Evolutionary conservation across 2,888 invertebrate species (phyloP).

Genomic region (Hydriomena furcata): DNA sequence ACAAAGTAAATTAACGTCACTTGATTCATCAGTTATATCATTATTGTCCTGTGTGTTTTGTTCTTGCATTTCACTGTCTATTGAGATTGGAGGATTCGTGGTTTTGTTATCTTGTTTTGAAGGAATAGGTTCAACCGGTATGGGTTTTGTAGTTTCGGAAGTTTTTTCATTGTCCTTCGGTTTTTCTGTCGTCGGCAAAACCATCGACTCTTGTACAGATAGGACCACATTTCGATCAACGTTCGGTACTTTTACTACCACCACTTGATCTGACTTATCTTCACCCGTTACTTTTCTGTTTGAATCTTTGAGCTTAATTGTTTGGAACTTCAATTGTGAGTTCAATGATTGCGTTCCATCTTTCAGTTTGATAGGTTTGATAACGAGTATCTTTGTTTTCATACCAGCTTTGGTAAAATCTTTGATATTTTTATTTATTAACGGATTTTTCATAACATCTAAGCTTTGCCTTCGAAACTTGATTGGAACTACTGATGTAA

Average conservation of each 20-base stretch:
- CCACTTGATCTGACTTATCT: conserved; percentile 65
- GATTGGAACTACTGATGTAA: conserved; percentile 60
- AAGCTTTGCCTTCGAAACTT: conserved; percentile 68
- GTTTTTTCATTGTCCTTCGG: conserved; percentile 8
- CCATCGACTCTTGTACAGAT: conserved; percentile 35
- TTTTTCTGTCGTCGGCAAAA: conserved; percentile 19
- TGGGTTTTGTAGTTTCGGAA: not conserved
- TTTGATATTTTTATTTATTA: conserved; percentile 70
- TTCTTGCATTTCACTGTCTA: conserved; percentile 8
- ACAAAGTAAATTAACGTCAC: conserved; percentile 21
- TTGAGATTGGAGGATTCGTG: not conserved
- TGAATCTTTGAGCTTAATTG: conserved; percentile 88
- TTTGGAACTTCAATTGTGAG: conserved; percentile 68
- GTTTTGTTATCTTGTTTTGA: conserved; percentile 4
- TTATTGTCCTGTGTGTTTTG: conserved; percentile 10
- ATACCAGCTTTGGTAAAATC: conserved; percentile 73
- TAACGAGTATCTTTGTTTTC: conserved; percentile 77
- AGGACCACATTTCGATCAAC: conserved; percentile 56
- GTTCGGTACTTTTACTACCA: conserved; percentile 72
- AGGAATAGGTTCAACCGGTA: not conserved
- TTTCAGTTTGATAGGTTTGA: conserved; percentile 72
- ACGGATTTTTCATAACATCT: conserved; percentile 72
- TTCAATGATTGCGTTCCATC: conserved; percentile 55
- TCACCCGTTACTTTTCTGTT: conserved; percentile 53
- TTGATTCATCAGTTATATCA: conserved; percentile 18